Evolutionary conservation across 2,888 invertebrate genomes (phyloP), one percentile per base, ranked within the genome.

Genomic region (Cheilosia variabilis): DNA sequence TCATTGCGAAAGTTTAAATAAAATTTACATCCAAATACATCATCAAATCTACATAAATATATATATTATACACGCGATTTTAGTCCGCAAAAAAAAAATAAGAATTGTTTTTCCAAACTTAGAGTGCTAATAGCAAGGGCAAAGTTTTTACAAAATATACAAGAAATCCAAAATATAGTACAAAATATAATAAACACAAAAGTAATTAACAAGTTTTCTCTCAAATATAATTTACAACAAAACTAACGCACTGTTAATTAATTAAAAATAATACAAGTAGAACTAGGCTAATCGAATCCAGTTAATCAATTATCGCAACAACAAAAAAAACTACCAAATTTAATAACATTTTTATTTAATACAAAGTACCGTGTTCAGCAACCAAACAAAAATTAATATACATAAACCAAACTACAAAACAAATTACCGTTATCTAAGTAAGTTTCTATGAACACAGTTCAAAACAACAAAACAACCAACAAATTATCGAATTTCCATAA

Each of bases 311-410:
- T 87, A 88, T 82, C 87, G 78, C 77, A 72, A 22, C 22, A 79
- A 76, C n/a, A 71, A 75, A 72, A 63, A n/a, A 45, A 87, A 87
- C 72, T 81, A 84, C 83, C 87, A 87, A 88, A 87, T 79, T 80
- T 72, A 81, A 87, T 60, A 87, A 75, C 77, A 83, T 57, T 84
- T 84, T 86, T 75, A 86, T 87, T 83, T 71, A 87, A 66, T 87
- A 88, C 73, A 86, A 88, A 81, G 80, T 77, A 88, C 81, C 87
- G 87, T 84, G 87, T 84, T 77, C 83, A 87, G 87, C 87, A 87
- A 88, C 87, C 82, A 88, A 87, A 75, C 63, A 87, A 88, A 76
- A 77, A 80, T 80, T 75, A 79, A 76, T 24, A 66, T 55, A 66
- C 41, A 47, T 27, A 53, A 83, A 79, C 78, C 79, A 87, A 87